These are phyloP conservation scores for Nemoura dubitans DNA, from an alignment of 2,888 invertebrate species.

Conservation along the genomic window DNA sequence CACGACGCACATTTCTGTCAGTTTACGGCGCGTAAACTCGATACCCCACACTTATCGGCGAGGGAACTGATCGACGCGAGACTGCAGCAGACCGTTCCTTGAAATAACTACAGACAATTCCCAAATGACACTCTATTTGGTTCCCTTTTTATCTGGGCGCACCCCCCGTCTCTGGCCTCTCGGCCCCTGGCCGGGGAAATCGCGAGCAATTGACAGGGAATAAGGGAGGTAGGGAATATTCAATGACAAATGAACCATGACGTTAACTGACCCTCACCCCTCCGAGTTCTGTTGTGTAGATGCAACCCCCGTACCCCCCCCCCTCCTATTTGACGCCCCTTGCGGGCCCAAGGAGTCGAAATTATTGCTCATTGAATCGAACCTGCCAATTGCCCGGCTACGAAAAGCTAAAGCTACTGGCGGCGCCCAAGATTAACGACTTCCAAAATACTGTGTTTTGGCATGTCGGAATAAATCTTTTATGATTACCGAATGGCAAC, in stretches of 20 bases:
- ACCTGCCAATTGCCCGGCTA: conserved; percentile 32
- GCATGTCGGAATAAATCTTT: background rate
- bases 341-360: conserved; percentile 18
- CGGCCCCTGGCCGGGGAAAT: conserved; percentile 39
- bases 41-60: background rate
- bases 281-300: conserved; percentile 28
- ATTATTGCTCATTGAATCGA: conserved; percentile 46
- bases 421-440: conserved; percentile 9
- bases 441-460: background rate
- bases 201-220: conserved; percentile 35
- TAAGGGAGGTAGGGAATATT: conserved; percentile 44
- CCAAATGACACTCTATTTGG: conserved; percentile 40
- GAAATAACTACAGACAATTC: conserved; percentile 37
- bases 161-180: background rate
- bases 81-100: conserved; percentile 18
- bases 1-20: background rate
- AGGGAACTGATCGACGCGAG: background rate
- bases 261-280: conserved; percentile 50
- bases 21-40: background rate
- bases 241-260: conserved; percentile 51
- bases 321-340: conserved; percentile 34
- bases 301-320: conserved; percentile 36
- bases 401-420: background rate
- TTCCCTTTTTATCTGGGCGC: conserved; percentile 17
- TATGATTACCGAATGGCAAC: background rate